Evolutionary conservation across 2,113 vertebrate genomes (phyloP), one percentile per base, ranked within the genome.

Genomic region (Isichthys henryi): DNA sequence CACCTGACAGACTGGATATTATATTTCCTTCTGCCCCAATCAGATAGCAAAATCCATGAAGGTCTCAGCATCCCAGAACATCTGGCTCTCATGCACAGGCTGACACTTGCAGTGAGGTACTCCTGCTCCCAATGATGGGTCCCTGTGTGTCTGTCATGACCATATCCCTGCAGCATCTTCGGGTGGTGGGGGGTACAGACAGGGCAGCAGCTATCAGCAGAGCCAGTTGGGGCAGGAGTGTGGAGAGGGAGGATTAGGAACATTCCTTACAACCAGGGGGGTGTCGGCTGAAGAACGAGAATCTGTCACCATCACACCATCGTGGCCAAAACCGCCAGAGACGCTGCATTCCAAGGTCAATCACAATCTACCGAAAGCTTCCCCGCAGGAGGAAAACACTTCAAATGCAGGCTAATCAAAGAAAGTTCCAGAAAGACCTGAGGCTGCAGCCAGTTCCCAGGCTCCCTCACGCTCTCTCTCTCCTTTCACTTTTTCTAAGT

Each of bases 391-490:
- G 80, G 90, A 48, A 89, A 52, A 70, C 49, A 70, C 49, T 77
- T 88, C 70, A 4, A 88, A 88, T 88, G 39, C 35, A 19, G 85
- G 50, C 27, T 53, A 87, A 87, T 87, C 50, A 53, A 86, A 53
- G 85, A 87, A 87, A 35, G 49, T 62, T 43, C 53, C 87, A 88
- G 39, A 88, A 62, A 15, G 87, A 45, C 87, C 53, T 88, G 19
- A 88, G 56, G 35, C 35, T 23, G 39, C 53, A 56, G 91, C 93
- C 85, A n/a, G 56, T 88, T 89, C 66, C 70, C 88, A 90, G 21
- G 31, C 52, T 46, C 23, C 19, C 77, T 80, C 10, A 91, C 39
- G 39, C 52, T 53, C 91, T 39, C 74, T 39, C 74, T 80, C 74
- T 39, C 74, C 17, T 92, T 88, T 89, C 70, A 15, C 88, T 56